Evolutionary conservation across 2,888 invertebrate species (phyloP), one percentile per base, ranked within the genome.

Genomic region (Marasmarcha lunaedactyla): DNA sequence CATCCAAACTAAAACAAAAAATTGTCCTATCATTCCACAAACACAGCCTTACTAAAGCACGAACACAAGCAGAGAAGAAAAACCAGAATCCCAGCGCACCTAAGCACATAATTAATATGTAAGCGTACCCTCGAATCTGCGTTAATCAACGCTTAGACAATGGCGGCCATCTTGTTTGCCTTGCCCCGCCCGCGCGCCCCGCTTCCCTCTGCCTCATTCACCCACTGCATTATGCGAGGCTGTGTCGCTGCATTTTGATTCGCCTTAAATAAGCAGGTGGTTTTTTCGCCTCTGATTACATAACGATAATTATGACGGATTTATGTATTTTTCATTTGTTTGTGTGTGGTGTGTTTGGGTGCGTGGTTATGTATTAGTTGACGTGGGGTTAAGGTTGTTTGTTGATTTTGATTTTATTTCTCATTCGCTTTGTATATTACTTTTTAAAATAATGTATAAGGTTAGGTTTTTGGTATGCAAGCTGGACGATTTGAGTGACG

Each of bases 31-130:
- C n/a, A n/a, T n/a, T n/a, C n/a, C n/a, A n/a, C n/a, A 20, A 20
- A 20, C 20, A 20, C 20, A 20, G 7, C 46, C 37, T 45, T 44
- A 46, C 40, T 15, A 39, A 36, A 30, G 2, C 33, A 15, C 9
- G 7, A 15, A 20, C 20, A 15, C 33, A 36, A 33, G 36, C 36
- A 20, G 42, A 37, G 40, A 39, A 44, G 43, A 48, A 49, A 52
- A 51, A 50, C 57, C 53, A 44, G 45, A 61, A 59, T 55, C 49
- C 50, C 33, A 3, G 30, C n/a, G n/a, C 55, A 50, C 52, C 49
- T 70, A 65, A 73, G 72, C 71, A 79, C 67, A 79, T 81, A 79
- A 79, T 81, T 79, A 81, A 77, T 74, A 78, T 76, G 74, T 77
- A 71, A 68, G 65, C 68, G 53, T 51, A 55, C 47, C 42, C 72